Evolutionary conservation across 2,797 vertebrate genomes (phyloP).

Genomic region (Cygnus olor): DNA sequence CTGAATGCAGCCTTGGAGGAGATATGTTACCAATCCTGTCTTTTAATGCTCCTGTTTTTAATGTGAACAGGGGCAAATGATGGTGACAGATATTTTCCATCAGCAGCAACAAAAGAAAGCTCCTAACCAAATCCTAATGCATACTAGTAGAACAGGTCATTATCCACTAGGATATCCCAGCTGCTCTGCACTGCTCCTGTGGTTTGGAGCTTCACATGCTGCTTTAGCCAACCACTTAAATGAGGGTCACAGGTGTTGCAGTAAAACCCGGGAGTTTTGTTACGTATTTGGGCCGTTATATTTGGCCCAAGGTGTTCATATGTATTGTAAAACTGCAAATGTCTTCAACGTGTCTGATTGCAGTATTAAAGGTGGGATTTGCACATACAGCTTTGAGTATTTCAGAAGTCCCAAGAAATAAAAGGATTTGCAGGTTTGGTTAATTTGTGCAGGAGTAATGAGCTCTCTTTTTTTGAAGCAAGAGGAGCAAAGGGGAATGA

Average conservation of each 20-base stretch:
- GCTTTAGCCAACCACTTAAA: neutral
- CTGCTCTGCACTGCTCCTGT: neutral
- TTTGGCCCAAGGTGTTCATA: accelerated
- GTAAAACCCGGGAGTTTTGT: neutral
- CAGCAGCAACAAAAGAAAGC: neutral
- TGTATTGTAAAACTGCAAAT: neutral
- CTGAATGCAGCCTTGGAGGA: neutral
- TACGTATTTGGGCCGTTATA: neutral
- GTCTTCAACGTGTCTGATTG: neutral
- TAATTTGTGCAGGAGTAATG: neutral
- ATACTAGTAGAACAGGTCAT: neutral
- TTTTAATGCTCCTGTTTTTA: neutral
- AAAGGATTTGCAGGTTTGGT: neutral
- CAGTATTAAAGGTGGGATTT: neutral
- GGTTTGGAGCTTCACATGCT: neutral
- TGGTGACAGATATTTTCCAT: neutral
- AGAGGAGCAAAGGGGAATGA: neutral
- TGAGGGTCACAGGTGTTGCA: neutral
- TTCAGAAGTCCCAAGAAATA: neutral
- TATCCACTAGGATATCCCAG: neutral
- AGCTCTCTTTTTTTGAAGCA: neutral
- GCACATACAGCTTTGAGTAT: neutral
- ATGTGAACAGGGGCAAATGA: neutral
- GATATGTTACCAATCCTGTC: neutral
- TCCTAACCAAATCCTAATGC: neutral